Percentiles rank a stretch among this genome's conserved stretches.
Conservation (phyloP, 2,797 vertebrate species). For the Potorous gilbertii region DNA sequence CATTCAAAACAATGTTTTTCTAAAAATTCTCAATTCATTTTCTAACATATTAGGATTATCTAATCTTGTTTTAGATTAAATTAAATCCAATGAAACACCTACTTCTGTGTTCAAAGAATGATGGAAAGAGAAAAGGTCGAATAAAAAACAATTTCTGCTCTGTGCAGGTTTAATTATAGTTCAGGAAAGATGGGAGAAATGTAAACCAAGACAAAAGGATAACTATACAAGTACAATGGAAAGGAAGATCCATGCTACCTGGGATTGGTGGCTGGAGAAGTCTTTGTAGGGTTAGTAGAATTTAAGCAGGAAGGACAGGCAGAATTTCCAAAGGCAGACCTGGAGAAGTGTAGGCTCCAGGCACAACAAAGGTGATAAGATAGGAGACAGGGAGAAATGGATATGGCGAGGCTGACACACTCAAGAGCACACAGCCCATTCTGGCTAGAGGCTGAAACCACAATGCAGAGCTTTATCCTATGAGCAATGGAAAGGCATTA, state of each 20-base stretch:
- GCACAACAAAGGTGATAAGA: background rate
- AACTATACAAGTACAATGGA: background rate
- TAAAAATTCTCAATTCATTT: constrained; percentile 43
- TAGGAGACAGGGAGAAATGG: background rate
- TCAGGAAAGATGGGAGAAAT: background rate
- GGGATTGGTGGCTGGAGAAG: background rate
- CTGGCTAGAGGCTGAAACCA: background rate
- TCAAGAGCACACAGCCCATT: background rate
- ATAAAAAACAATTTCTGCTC: background rate
- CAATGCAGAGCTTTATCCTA: background rate
- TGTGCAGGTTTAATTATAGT: background rate
- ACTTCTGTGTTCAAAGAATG: background rate
- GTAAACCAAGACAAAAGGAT: background rate
- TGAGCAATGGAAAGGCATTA: background rate
- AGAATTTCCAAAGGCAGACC: background rate
- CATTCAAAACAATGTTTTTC: constrained; percentile 28
- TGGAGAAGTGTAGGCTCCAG: background rate
- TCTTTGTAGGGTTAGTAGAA: background rate
- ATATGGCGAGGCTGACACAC: background rate
- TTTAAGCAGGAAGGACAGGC: background rate
- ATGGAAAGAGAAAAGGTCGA: background rate
- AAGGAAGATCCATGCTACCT: background rate
- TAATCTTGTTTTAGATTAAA: background rate
- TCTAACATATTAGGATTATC: constrained; percentile 18
- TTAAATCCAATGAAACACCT: background rate